phyloP scores from a whole-genome alignment of 2,113 vertebrate genomes.

The Vidua macroura region DNA sequence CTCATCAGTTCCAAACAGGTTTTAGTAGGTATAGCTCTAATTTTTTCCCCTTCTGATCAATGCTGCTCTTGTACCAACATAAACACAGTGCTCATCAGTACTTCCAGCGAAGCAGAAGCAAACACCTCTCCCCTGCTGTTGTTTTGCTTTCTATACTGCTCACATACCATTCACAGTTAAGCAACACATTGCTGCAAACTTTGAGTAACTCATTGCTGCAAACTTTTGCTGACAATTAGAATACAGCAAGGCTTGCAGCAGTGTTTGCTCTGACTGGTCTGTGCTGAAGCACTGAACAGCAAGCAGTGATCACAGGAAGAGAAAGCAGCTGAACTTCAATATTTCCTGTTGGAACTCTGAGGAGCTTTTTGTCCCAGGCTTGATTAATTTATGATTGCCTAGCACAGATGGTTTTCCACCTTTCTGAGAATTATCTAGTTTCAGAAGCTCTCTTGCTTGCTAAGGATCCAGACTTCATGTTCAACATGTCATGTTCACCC shows the following conservation, averaged over 20 bases:
- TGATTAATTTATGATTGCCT: neutral
- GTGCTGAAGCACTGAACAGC: neutral
- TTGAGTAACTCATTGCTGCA: neutral
- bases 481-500: accelerated
- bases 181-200: neutral
- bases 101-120: neutral
- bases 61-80: neutral
- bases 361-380: neutral
- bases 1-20: neutral
- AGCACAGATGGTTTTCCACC: neutral
- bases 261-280: neutral
- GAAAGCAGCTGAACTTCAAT: neutral
- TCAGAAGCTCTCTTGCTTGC: neutral
- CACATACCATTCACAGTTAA: neutral
- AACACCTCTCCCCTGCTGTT: neutral
- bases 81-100: neutral
- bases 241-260: neutral
- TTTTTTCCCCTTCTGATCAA: neutral
- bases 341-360: neutral
- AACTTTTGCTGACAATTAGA: neutral
- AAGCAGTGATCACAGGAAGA: neutral
- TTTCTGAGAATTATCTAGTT: neutral
- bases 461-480: neutral
- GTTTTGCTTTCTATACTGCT: neutral
- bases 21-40: neutral